phyloP scores from a whole-genome alignment of 2,113 vertebrate genomes.

The Ochotona curzoniae region DNA sequence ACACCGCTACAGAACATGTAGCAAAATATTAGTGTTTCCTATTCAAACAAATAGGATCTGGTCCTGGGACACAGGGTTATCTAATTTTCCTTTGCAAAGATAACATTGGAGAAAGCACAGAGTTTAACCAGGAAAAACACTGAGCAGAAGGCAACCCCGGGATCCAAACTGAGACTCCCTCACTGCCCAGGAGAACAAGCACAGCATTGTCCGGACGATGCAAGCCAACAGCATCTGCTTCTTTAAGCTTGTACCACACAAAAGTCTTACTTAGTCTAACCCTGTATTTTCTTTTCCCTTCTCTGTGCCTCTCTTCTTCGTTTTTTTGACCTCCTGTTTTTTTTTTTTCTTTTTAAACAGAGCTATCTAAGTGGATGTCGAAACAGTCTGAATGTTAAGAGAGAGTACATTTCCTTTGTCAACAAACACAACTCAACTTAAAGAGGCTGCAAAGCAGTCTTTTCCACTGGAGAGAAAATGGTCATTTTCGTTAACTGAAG shows the following conservation, averaged over 20 bases:
- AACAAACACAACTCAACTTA: constrained; percentile 64
- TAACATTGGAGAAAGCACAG: constrained; percentile 69
- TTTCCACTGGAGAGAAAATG: constrained; percentile 64
- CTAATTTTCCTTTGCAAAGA: constrained; percentile 73
- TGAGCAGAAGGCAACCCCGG: background rate
- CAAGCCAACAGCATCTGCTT: constrained; percentile 33
- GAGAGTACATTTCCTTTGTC: constrained; percentile 75
- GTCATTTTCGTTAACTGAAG: constrained; percentile 71
- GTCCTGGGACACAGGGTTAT: constrained; percentile 76
- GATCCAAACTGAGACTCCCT: background rate
- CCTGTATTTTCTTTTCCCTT: constrained; percentile 50
- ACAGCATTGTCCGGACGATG: background rate
- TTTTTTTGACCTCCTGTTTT: constrained; percentile 57
- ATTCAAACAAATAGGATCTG: constrained; percentile 75
- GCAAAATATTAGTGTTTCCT: constrained; percentile 79
- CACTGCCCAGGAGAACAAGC: background rate
- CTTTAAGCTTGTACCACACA: constrained; percentile 26
- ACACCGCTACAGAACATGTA: constrained; percentile 59
- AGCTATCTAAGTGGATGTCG: constrained; percentile 71
- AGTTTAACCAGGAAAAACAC: constrained; percentile 62
- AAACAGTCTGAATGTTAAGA: constrained; percentile 67
- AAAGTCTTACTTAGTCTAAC: constrained; percentile 3
- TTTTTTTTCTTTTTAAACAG: background rate
- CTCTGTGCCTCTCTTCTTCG: constrained; percentile 49
- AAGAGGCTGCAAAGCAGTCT: constrained; percentile 58